phyloP scores from a whole-genome alignment of 2,797 vertebrate genomes.

The Balearica regulorum region DNA sequence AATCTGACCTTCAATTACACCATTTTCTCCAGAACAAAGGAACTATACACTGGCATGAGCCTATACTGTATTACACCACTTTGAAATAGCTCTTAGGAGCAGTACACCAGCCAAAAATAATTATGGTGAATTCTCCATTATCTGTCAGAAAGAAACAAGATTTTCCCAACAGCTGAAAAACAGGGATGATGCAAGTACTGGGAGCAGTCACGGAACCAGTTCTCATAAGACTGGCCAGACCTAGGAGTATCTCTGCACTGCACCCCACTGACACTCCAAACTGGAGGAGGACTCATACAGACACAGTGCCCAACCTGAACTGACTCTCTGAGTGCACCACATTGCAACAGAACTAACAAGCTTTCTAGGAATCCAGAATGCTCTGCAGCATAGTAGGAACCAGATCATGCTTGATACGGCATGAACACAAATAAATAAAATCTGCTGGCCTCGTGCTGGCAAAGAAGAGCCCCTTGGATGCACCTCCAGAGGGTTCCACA shows the following conservation, averaged over 20 bases:
- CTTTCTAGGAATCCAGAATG: constrained; percentile 32
- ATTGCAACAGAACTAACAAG: constrained; percentile 21
- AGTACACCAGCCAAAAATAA: constrained; percentile 15
- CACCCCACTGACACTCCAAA: neutral
- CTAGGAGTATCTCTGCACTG: neutral
- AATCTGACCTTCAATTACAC: neutral
- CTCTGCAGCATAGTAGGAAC: neutral
- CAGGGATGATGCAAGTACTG: neutral
- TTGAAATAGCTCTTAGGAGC: neutral
- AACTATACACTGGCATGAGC: neutral
- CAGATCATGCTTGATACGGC: neutral
- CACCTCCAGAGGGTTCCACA: neutral
- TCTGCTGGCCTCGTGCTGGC: rapidly evolving
- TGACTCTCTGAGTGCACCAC: neutral
- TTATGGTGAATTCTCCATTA: neutral
- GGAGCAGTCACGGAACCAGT: neutral
- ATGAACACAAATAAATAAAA: neutral
- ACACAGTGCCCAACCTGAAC: neutral
- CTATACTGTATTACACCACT: neutral
- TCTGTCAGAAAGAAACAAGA: neutral
- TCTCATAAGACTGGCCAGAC: neutral
- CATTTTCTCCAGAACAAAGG: constrained; percentile 11
- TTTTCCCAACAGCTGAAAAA: neutral
- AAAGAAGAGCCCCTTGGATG: neutral
- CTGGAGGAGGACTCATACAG: neutral